phyloP scores from a whole-genome alignment of 2,113 vertebrate genomes.

The Pleuronectes platessa region DNA sequence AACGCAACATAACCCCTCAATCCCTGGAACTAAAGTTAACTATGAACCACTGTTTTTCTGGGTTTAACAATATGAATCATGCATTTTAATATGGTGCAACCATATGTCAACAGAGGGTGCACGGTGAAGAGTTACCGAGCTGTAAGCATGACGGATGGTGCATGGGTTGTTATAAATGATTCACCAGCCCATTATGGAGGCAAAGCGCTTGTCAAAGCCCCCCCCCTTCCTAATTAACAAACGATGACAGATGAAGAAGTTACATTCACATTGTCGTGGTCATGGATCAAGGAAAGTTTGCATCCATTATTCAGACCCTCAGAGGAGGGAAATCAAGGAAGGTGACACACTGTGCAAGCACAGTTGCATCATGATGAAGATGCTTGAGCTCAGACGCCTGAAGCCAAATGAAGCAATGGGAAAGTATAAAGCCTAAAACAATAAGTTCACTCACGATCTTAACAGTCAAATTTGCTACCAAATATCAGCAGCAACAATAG shows the following conservation, averaged over 20 bases:
- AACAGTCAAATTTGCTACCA: too few species aligned
- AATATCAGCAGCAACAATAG: too few species aligned
- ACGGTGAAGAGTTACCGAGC: conserved; percentile 17
- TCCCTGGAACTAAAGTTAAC: too few species aligned
- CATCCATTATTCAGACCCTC: neutral
- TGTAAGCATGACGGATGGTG: conserved; percentile 51
- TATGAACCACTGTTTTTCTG: neutral
- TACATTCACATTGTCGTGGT: conserved; percentile 50
- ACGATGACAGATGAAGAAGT: conserved; percentile 68
- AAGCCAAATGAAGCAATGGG: too few species aligned
- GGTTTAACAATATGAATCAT: neutral
- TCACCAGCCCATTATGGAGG: conserved; percentile 60
- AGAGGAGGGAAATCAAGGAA: conserved; percentile 1
- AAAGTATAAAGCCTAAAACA: too few species aligned
- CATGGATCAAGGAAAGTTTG: conserved; percentile 60
- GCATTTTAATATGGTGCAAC: neutral
- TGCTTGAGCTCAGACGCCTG: neutral
- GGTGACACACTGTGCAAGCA: neutral
- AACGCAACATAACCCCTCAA: too few species aligned
- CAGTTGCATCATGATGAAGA: neutral
- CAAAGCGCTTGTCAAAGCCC: conserved; percentile 48
- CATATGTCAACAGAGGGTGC: neutral
- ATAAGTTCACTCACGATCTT: too few species aligned
- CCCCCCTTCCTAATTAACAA: conserved; percentile 68
- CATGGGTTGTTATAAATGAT: conserved; percentile 68